Conservation (phyloP, 2,888 invertebrate genomes). For the Xanthia togata region DNA sequence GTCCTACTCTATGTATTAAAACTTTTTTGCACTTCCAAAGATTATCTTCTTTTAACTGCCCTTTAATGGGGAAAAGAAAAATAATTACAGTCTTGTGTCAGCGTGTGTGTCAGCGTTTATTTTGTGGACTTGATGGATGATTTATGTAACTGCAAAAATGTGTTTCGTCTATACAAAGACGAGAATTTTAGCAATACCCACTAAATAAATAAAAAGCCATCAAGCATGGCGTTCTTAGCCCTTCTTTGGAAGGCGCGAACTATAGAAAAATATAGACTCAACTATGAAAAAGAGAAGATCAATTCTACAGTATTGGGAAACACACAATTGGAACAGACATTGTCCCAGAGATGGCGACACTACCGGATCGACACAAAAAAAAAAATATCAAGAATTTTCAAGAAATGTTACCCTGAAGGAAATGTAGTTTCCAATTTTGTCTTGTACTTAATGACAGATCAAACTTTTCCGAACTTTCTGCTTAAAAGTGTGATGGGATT, state of each 20-base stretch:
- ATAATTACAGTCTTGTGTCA: conserved; percentile 47
- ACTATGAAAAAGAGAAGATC: conserved; percentile 90
- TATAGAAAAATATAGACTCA: conserved; percentile 85
- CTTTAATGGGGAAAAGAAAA: background rate
- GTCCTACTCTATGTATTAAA: background rate
- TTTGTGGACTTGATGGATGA: conserved; percentile 40
- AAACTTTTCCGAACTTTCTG: conserved; percentile 89
- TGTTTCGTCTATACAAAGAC: conserved; percentile 53
- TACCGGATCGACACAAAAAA: conserved; percentile 82
- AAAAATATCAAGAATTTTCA: conserved; percentile 80
- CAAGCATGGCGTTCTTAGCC: conserved; percentile 89
- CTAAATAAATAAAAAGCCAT: conserved; percentile 52
- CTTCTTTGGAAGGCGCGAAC: conserved; percentile 89
- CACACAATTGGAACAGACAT: conserved; percentile 81
- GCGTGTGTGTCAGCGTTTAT: conserved; percentile 42
- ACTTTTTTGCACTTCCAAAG: conserved; percentile 8
- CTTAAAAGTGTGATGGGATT: conserved; percentile 92
- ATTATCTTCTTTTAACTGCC: conserved; percentile 10
- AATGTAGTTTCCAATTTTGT: conserved; percentile 78
- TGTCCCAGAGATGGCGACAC: conserved; percentile 87
- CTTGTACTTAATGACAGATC: conserved; percentile 85
- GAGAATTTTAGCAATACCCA: conserved; percentile 56
- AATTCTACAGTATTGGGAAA: conserved; percentile 87
- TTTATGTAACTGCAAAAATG: conserved; percentile 55
- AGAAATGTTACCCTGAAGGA: conserved; percentile 81